Base-by-base conservation (phyloP, 2,888 invertebrate genomes). In the Cordilura impudica region DNA sequence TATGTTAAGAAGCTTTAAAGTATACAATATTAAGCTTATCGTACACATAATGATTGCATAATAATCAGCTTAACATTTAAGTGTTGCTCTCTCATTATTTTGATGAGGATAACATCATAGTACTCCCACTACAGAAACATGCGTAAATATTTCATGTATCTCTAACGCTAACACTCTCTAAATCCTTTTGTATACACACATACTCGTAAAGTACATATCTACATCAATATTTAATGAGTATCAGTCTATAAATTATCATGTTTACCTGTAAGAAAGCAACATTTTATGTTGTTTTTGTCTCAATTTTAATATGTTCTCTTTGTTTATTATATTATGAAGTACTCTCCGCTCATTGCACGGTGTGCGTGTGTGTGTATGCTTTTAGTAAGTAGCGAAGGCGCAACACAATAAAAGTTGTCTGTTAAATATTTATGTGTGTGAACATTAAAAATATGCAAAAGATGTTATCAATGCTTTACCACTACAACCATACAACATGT, bases 361-460 rank as follows among this genome's bases (percentile, higher is more conserved):
- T 54, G 54, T 35, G 35, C 47, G 19, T 71, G 14, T 61, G 61
- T 31, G 16, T 54, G 54, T 35, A 47, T 54, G 19, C 61, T 21
- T 61, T 71, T 31, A n/a, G n/a, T 39, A 56, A 65, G 63, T 23
- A 35, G 56, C 43, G 43, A 56, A 49, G 4, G 14, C n/a, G 16
- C 10, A n/a, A n/a, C n/a, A n/a, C n/a, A 60, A 56, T 14, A 66
- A 8, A 16, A 26, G n/a, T 47, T 43, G 51, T 21, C 43, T 49
- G 2, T 23, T 8, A 7, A 35, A 39, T 60, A 60, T 66, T 53
- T 61, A 49, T 47, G 35, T 53, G 51, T 51, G 2, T 18, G 14
- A 21, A 14, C 39, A 12, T 29, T 71, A 63, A 26, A 65, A 72
- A 73, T 66, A 70, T 70, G 51, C 56, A 58, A 65, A 65, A 65